Evolutionary conservation across 2,797 vertebrate genomes (phyloP), one percentile per base, ranked within the genome.

Genomic region (Enoplosus armatus): DNA sequence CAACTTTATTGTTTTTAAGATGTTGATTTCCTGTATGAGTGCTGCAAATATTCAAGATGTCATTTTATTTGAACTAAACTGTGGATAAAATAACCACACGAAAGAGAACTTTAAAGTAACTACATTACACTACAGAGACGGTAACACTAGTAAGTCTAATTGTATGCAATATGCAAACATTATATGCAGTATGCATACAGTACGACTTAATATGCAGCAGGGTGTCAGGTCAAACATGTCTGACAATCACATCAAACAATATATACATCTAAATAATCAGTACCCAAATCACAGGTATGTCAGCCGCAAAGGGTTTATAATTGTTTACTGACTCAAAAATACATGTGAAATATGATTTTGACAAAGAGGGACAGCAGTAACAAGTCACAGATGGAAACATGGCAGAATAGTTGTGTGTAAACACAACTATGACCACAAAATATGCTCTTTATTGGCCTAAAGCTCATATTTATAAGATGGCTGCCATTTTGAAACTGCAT

Each of bases 41-140:
- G 48, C 72, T 74, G 35, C 58, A 85, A 16, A 50, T 69, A 20
- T 54, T 77, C 8, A 59, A 45, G 24, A 37, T 75, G 69, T 72
- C 0, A 45, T 53, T 65, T 70, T 56, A 8, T 66, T 83, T 82
- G 16, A 54, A 69, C 18, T 62, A 18, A 35, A 53, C 10, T 63
- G 4, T 45, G 66, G 60, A 54, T 9, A 68, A 73, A 78, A 82
- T 50, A 48, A 65, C 33, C 1, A 0, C 12, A 39, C 0, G 3
- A 60, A 50, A 18, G 7, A 45, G 8, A 55, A 24, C 6, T 50
- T 35, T 50, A 3, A 55, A 51, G 43, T 26, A 9, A 43, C 3
- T 16, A 6, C 47, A 70, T 33, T n/a, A 37, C 27, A 62, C 41
- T 14, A 45, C 39, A 26, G 47, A 51, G 8, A 10, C 58, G 47